Percentiles rank a stretch among this genome's conserved stretches.
phyloP scores from a whole-genome alignment of 2,888 invertebrate genomes.

The Chymomyza fuscimana region DNA sequence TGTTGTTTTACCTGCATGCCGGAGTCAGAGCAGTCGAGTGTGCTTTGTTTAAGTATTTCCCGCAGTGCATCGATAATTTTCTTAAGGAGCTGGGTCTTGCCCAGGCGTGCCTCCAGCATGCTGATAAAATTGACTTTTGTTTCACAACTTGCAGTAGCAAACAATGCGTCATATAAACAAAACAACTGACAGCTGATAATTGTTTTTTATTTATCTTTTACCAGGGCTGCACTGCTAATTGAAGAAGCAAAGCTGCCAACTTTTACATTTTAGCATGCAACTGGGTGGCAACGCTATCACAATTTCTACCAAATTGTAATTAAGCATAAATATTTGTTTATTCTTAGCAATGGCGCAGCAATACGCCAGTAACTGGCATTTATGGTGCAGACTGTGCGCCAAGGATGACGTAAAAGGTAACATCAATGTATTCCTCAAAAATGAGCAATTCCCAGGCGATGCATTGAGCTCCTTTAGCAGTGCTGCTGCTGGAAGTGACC shows the following conservation, averaged over 20 bases:
- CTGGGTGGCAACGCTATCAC: no score
- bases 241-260: neutral
- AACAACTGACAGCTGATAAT: slow-evolving; percentile 34
- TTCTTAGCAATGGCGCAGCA: no score
- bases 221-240: neutral
- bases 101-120: slow-evolving; percentile 99
- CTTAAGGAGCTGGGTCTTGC: slow-evolving; percentile 87
- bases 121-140: slow-evolving; percentile 46
- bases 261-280: neutral
- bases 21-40: slow-evolving; percentile 96
- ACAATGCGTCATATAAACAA: neutral
- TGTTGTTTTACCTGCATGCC: slow-evolving; percentile 84
- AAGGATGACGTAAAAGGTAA: slow-evolving; percentile 42
- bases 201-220: neutral
- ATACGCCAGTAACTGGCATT: slow-evolving; percentile 32
- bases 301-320: no score
- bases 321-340: no score
- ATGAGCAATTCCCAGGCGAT: slow-evolving; percentile 17
- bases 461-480: neutral
- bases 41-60: slow-evolving; percentile 97
- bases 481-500: neutral
- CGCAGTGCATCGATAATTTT: slow-evolving; percentile 99
- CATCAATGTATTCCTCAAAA: slow-evolving; percentile 40
- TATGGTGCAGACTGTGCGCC: slow-evolving; percentile 58
- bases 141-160: slow-evolving; percentile 35